Evolutionary conservation across 2,888 invertebrate species (phyloP), one percentile per base, ranked within the genome.

Genomic region (Epinotia nisella): DNA sequence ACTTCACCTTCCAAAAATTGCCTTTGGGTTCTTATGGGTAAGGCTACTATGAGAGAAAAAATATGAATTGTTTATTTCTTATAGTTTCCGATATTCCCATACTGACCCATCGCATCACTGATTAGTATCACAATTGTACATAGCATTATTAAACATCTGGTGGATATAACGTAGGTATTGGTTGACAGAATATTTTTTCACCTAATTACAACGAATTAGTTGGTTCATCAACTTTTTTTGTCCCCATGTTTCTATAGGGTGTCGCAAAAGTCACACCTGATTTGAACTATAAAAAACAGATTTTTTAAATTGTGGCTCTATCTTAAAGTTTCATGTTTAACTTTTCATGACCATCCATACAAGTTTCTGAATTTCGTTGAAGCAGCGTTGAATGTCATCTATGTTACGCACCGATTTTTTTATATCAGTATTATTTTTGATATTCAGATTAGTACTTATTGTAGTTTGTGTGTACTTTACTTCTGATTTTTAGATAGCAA

Each of bases 91-190:
- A n/a, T 13, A 4, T n/a, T n/a, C 5, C 49, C 49, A 49, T n/a
- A 49, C 5, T 49, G n/a, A 49, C 49, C n/a, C 49, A 49, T 49
- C n/a, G n/a, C 7, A 5, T 49, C n/a, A 49, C 49, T 15, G 49
- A n/a, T 49, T 49, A 49, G 49, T 49, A 49, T 59, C 4, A 59
- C 4, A 15, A 59, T 4, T 61, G 61, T 61, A 61, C 9, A 45
- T 61, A 41, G 19, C 17, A 59, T 9, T 21, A 49, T 2, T 19
- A 21, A 5, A 5, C 41, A 60, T 41, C 60, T 39, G 13, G 35
- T 60, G 4, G 5, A 19, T 19, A 10, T 5, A 21, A 21, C 9
- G n/a, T 29, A 21, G 3, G n/a, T 29, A 61, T 45, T 45, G 61
- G 10, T 61, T 61, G 45, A 61, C 24, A 21, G n/a, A 41, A 60